These are phyloP conservation scores for Corticium candelabrum DNA, from an alignment of 37 sponge, comb jelly and placozoan species.

Conservation along the genomic window DNA sequence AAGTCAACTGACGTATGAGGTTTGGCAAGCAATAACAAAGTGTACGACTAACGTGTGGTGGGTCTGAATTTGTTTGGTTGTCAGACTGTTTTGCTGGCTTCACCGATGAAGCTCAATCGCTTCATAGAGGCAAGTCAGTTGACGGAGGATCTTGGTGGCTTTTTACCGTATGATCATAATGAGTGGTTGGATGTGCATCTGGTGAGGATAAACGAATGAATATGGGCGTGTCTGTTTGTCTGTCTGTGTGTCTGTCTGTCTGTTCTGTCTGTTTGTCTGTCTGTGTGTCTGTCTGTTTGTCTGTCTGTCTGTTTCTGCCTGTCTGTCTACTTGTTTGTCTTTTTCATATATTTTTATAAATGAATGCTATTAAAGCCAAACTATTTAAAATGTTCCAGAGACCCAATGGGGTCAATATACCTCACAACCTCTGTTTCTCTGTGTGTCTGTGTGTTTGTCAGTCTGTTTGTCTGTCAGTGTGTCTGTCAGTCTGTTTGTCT, in stretches of 20 bases:
- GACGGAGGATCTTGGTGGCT: background rate
- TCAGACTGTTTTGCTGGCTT: background rate
- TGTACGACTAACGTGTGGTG: background rate
- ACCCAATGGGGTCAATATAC: background rate
- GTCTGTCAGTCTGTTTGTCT: too few species aligned
- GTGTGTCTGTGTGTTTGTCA: too few species aligned
- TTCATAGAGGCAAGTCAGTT: constrained; percentile 3
- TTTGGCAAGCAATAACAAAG: too few species aligned
- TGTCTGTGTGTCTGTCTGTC: too few species aligned
- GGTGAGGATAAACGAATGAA: background rate
- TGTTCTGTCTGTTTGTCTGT: too few species aligned
- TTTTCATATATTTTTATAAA: too few species aligned
- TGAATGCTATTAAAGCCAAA: too few species aligned
- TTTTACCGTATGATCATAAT: background rate
- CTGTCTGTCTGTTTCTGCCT: too few species aligned
- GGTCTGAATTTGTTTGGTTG: background rate
- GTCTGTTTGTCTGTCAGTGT: too few species aligned
- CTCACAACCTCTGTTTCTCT: background rate
- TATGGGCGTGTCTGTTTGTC: background rate
- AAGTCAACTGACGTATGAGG: background rate
- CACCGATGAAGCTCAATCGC: background rate
- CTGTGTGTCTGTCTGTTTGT: too few species aligned
- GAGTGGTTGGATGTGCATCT: background rate
- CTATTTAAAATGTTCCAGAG: too few species aligned
- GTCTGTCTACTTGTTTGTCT: too few species aligned